These are phyloP conservation scores for Paralichthys olivaceus DNA, from an alignment of 2,113 vertebrate species.

Conservation along the genomic window DNA sequence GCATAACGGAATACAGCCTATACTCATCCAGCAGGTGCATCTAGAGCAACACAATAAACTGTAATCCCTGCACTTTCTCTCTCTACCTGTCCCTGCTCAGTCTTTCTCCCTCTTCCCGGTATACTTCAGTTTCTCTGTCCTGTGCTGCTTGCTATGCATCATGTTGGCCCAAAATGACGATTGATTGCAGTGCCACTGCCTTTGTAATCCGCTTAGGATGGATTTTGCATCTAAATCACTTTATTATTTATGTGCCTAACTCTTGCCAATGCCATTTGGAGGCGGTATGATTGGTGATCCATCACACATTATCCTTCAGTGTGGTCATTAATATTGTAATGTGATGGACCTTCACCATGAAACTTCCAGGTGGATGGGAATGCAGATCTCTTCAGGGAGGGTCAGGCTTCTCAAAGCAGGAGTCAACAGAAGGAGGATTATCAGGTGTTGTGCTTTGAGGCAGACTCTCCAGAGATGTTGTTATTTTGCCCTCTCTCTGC, in stretches of 20 bases:
- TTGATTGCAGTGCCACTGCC: constrained; percentile 77
- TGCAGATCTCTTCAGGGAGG: constrained; percentile 42
- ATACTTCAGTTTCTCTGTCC: constrained; percentile 51
- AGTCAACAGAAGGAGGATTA: constrained; percentile 61
- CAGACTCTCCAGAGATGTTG: constrained; percentile 56
- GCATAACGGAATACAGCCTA: background rate
- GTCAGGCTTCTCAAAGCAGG: constrained; percentile 46
- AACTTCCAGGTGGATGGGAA: constrained; percentile 66
- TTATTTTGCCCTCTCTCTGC: constrained; percentile 42
- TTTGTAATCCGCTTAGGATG: constrained; percentile 81
- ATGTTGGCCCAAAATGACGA: constrained; percentile 76
- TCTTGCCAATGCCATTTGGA: constrained; percentile 73
- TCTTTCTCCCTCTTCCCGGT: constrained; percentile 3
- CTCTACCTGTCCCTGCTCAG: constrained; percentile 22
- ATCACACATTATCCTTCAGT: constrained; percentile 78
- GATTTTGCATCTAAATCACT: constrained; percentile 83
- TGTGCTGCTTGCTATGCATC: constrained; percentile 74
- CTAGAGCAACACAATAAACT: constrained; percentile 1
- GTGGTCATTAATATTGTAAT: constrained; percentile 79
- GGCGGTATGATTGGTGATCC: constrained; percentile 78
- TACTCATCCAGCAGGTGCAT: background rate
- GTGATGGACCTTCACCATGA: constrained; percentile 67
- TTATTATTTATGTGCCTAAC: constrained; percentile 79
- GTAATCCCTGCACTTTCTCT: background rate
- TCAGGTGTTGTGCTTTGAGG: constrained; percentile 27